Evolutionary conservation across 2,888 invertebrate species (phyloP).

Genomic region (Hartigia nigra): DNA sequence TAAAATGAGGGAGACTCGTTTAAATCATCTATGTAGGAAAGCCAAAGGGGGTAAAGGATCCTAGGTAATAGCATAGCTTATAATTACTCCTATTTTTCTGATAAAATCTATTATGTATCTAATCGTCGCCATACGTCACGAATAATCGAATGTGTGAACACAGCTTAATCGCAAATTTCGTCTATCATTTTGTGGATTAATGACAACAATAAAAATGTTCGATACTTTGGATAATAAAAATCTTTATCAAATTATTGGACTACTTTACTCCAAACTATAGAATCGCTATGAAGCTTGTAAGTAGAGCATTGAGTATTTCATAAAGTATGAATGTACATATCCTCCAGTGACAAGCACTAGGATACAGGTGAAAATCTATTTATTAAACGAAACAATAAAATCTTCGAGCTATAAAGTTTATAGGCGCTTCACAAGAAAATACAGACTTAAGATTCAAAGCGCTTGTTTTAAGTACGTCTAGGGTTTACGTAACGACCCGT

Average conservation of each 20-base stretch:
- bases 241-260: background rate
- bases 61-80: constrained; percentile 42
- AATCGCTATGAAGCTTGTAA: background rate
- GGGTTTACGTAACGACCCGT: background rate
- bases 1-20: background rate
- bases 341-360: background rate
- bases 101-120: constrained; percentile 27
- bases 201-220: no score
- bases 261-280: background rate
- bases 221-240: no score
- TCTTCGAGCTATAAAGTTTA: background rate
- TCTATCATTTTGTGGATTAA: background rate
- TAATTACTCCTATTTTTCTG: constrained; percentile 47
- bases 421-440: background rate
- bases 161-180: background rate
- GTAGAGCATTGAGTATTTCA: background rate
- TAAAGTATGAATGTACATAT: no score
- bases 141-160: constrained; percentile 39
- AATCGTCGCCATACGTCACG: constrained; percentile 23
- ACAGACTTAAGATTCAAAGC: background rate
- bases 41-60: background rate
- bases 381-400: background rate
- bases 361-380: background rate
- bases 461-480: background rate
- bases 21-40: constrained; percentile 3